A percentile compares a stretch with the other conserved stretches of the same genome.
phyloP scores from a whole-genome alignment of 2,797 vertebrate species.

The Sciurus vulgaris region DNA sequence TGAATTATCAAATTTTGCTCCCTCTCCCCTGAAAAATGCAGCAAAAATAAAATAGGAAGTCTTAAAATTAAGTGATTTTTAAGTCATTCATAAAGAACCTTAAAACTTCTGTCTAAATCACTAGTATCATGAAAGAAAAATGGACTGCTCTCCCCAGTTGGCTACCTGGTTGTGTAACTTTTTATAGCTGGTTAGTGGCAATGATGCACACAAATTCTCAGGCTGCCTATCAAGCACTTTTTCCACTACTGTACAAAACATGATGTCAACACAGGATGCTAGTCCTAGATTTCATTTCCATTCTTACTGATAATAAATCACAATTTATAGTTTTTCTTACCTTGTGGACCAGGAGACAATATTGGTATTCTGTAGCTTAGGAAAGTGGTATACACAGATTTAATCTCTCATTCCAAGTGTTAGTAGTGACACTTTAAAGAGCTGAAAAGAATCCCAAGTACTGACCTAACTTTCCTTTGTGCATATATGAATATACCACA shows the following conservation, averaged over 20 bases:
- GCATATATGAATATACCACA: too few relatives aligned
- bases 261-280: background rate
- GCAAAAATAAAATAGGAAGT: background rate
- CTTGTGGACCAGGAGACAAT: background rate
- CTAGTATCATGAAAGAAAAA: background rate
- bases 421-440: background rate
- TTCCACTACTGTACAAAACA: background rate
- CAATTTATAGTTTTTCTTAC: background rate
- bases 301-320: conserved; percentile 37
- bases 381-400: background rate
- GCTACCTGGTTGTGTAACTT: background rate
- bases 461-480: background rate
- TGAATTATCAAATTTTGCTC: background rate
- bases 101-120: background rate
- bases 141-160: background rate
- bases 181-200: background rate
- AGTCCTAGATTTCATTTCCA: background rate
- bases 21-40: too few relatives aligned
- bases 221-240: background rate
- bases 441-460: background rate
- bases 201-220: background rate
- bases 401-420: background rate
- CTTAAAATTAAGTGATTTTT: conserved; percentile 32
- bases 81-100: background rate
- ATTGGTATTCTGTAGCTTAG: background rate